A percentile compares a stretch with the other conserved stretches of the same genome.
Conservation (phyloP, 1,140 invertebrate genomes). For the Anthonomus grandis region DNA sequence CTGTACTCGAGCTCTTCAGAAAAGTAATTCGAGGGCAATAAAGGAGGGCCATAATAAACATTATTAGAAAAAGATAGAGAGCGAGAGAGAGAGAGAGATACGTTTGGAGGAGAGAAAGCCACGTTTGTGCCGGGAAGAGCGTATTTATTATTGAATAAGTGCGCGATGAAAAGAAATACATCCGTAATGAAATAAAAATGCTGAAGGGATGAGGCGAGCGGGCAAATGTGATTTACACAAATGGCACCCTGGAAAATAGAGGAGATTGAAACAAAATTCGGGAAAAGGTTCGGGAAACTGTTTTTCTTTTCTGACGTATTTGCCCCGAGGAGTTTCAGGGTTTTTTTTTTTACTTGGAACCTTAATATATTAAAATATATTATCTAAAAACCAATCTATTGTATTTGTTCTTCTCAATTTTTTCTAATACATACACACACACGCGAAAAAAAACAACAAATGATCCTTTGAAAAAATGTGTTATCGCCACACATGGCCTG, state of each 20-base stretch:
- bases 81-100: slow-evolving; percentile 1
- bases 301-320: slow-evolving; percentile 10
- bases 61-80: slow-evolving; percentile 20
- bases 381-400: no score
- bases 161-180: slow-evolving; percentile 25
- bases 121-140: slow-evolving; percentile 13
- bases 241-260: slow-evolving; percentile 21
- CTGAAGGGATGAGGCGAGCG: slow-evolving; percentile 17
- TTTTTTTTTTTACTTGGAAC: neutral
- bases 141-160: slow-evolving; percentile 27
- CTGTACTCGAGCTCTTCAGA: slow-evolving; percentile 8
- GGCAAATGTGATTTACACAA: slow-evolving; percentile 28
- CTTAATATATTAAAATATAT: neutral
- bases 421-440: no score
- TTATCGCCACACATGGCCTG: no score
- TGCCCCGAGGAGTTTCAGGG: neutral
- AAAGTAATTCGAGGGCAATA: slow-evolving; percentile 19
- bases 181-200: slow-evolving; percentile 23
- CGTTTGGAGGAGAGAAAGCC: slow-evolving; percentile 7
- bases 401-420: no score
- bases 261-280: slow-evolving; percentile 25
- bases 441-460: no score
- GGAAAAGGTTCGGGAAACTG: slow-evolving; percentile 15
- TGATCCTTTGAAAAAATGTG: no score
- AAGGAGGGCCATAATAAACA: slow-evolving; percentile 19